Base-by-base conservation (phyloP, 1,140 invertebrate species). In the Drosophila bipectinata region DNA sequence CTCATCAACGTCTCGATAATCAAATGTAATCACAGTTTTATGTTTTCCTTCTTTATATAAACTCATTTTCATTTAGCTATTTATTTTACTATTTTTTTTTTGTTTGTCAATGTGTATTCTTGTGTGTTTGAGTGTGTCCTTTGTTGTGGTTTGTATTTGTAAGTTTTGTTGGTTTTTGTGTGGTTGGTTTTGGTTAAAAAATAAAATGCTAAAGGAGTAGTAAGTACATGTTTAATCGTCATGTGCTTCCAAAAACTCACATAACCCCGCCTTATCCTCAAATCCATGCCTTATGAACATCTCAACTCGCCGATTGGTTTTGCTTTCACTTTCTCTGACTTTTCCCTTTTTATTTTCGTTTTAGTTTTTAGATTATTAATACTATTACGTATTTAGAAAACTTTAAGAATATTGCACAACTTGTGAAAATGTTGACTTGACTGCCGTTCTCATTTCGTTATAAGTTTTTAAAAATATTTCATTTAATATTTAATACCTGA, bases 21-120 rank as follows among this genome's bases (percentile, higher is more conserved):
- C 71, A 87, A 85, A 85, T 90, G 81, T 87, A 87, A 90, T 90
- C 87, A 83, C 88, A 90, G 88, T 87, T 90, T 87, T 90, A 90
- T 90, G 79, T 90, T 90, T 87, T 77, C 88, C 82, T 88, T 90
- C 73, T 90, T 83, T 82, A 82, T 90, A 87, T 90, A 87, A 87
- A 90, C 77, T 79, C 79, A 82, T 77, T 90, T 87, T 83, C 79
- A 83, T 87, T 90, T 90, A 90, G 76, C 87, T 90, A 90, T 83
- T 90, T 87, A 83, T 87, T 88, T 87, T 15, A 87, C 84, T 88
- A 88, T 89, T 89, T 88, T 18, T 18, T 15, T 45, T 72, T 63
- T 39, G 32, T 41, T 18, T 34, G 66, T 52, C 63, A 67, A 45
- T 59, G 30, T 63, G 32, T 55, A 39, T 24, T 54, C 9, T 79